Evolutionary conservation across 2,113 vertebrate species (phyloP), one percentile per base, ranked within the genome.

Genomic region (Syrrhaptes paradoxus): DNA sequence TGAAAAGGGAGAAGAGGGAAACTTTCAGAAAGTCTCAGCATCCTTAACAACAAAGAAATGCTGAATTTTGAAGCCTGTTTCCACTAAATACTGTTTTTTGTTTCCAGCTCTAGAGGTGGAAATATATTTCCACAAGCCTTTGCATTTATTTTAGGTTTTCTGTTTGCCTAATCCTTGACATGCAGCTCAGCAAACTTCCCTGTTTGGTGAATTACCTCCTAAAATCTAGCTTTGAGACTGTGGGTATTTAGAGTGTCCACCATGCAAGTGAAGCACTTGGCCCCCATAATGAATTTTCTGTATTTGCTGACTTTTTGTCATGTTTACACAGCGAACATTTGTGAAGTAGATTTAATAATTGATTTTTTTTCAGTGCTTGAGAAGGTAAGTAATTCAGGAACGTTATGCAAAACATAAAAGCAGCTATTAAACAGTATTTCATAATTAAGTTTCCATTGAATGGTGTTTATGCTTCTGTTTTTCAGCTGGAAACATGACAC

Each of bases 401-500:
- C n/a, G 13, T 55, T 62, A 26, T 49, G 13, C 19, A 20, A 88
- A 90, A 46, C 17, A 88, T 41, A 95, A 93, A 88, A 25, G 1
- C 57, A 94, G 32, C 21, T 22, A 66, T 89, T 94, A 73, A 49
- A 63, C 31, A 46, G 24, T 29, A 43, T 76, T 86, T 54, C 51
- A 24, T 80, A 85, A 90, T 93, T 90, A 75, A 76, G 65, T 88
- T 95, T 86, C 85, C 24, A 20, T 90, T 77, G 88, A 76, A 81
- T 90, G 54, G 14, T 85, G 54, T 77, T 93, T 85, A 51, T 73
- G 43, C 28, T 49, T 45, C 82, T 84, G 25, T 43, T 93, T 93
- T 76, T 66, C 51, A 77, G 88, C 67, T 84, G 51, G 58, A 66
- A 93, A 86, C 2, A 6, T 73, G 82, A 71, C 79, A 32, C 7